A percentile compares a stretch with the other conserved stretches of the same genome.
These are phyloP conservation scores for Achatina immaculata DNA, from an alignment of 1,140 invertebrate genomes.

Conservation along the genomic window DNA sequence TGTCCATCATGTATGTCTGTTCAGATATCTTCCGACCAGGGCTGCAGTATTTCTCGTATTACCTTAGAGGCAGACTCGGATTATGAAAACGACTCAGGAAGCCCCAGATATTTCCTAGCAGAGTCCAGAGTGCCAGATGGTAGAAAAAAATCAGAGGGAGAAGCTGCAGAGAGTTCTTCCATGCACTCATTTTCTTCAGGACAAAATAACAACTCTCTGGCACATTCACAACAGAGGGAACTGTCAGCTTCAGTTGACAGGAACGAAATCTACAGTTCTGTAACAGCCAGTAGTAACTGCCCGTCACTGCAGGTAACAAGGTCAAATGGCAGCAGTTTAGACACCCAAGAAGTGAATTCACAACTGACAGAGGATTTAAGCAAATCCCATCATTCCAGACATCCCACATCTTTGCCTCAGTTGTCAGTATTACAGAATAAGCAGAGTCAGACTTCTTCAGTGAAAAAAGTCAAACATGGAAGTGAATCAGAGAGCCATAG, in stretches of 20 bases:
- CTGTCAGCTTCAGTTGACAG: not conserved
- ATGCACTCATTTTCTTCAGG: not conserved
- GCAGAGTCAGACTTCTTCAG: not conserved
- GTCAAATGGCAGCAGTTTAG: not conserved
- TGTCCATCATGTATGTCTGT: conserved; percentile 33
- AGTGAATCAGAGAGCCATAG: no score
- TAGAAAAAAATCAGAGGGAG: not conserved
- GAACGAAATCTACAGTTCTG: not conserved
- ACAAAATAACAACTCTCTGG: no score
- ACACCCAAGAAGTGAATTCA: not conserved
- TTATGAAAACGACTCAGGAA: not conserved
- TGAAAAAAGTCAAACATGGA: not conserved
- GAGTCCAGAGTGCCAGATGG: not conserved
- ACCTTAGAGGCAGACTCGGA: not conserved
- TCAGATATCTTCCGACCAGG: not conserved
- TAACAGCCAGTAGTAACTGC: not conserved
- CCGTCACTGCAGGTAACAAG: not conserved
- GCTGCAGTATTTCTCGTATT: not conserved
- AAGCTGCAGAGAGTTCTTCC: not conserved
- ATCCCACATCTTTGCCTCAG: not conserved
- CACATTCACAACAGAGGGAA: not conserved
- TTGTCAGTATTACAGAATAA: not conserved
- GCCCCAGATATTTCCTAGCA: not conserved
- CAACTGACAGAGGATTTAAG: not conserved
- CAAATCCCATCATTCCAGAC: not conserved